Conservation (phyloP, 2,888 invertebrate species). For the Heliconius erato region DNA sequence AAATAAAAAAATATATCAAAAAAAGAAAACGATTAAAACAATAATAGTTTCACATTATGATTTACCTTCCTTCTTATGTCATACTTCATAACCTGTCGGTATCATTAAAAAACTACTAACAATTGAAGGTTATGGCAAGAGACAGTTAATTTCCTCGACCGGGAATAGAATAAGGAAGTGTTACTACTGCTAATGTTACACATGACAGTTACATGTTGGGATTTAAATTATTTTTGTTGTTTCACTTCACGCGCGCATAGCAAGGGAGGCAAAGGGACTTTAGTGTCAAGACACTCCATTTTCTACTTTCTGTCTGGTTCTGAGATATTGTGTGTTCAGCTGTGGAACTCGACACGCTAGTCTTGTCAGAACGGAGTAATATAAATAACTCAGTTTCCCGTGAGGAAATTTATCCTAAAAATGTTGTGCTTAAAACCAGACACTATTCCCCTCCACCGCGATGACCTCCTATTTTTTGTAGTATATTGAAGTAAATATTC, state of each 20-base stretch:
- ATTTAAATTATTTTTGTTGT: not conserved
- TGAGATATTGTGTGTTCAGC: not conserved
- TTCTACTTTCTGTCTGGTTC: not conserved
- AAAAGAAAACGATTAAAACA: not conserved
- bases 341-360: not conserved
- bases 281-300: not conserved
- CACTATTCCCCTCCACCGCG: too few species aligned
- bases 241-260: not conserved
- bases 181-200: not conserved
- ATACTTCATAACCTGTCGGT: conserved; percentile 25
- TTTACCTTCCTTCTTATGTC: conserved; percentile 32
- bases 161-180: conserved; percentile 17
- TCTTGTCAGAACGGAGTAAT: too few species aligned
- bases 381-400: too few species aligned
- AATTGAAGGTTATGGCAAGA: conserved; percentile 18
- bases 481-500: too few species aligned
- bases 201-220: not conserved
- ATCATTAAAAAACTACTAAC: conserved; percentile 22
- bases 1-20: not conserved
- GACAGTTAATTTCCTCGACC: conserved; percentile 19
- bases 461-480: too few species aligned
- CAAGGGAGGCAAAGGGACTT: too few species aligned
- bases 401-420: too few species aligned
- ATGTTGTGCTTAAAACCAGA: too few species aligned
- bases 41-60: not conserved